A percentile compares a stretch with the other conserved stretches of the same genome.
These are phyloP conservation scores for Catamblyrhynchus diadema DNA, from an alignment of 2,797 vertebrate species.

Conservation along the genomic window DNA sequence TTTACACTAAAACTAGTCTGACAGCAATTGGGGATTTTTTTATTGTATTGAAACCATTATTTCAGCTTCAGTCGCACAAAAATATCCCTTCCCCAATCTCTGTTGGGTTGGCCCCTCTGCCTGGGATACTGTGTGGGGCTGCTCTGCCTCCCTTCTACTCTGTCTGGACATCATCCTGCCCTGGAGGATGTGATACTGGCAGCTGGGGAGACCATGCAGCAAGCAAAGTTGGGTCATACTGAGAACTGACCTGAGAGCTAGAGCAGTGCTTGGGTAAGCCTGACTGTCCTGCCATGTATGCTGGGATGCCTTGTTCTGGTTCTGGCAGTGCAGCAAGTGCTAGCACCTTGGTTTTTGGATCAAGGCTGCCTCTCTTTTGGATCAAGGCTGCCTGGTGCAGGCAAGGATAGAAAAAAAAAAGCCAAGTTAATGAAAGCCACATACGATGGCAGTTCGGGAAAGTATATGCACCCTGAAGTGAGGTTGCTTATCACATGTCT, in stretches of 20 bases:
- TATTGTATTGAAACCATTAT: neutral
- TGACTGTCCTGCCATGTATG: neutral
- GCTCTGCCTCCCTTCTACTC: neutral
- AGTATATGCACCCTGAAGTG: neutral
- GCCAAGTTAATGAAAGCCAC: neutral
- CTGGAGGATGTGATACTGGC: neutral
- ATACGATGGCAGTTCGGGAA: neutral
- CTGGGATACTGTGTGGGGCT: neutral
- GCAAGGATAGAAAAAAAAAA: neutral
- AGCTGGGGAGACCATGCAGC: accelerated
- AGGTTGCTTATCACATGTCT: neutral
- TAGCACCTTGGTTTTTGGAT: neutral
- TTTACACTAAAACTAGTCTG: neutral
- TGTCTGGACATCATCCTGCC: neutral
- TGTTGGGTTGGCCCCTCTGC: accelerated
- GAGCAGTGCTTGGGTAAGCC: neutral
- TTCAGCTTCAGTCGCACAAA: neutral
- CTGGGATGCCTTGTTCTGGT: neutral
- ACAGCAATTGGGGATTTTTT: neutral
- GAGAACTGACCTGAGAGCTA: neutral
- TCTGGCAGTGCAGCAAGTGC: neutral
- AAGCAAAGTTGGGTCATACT: accelerated
- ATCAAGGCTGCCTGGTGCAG: neutral
- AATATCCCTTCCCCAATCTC: neutral
- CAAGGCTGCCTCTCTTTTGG: neutral